A percentile compares a stretch with the other conserved stretches of the same genome.
These are phyloP conservation scores for Crossocerus cetratus DNA, from an alignment of 2,888 invertebrate species.

Conservation along the genomic window DNA sequence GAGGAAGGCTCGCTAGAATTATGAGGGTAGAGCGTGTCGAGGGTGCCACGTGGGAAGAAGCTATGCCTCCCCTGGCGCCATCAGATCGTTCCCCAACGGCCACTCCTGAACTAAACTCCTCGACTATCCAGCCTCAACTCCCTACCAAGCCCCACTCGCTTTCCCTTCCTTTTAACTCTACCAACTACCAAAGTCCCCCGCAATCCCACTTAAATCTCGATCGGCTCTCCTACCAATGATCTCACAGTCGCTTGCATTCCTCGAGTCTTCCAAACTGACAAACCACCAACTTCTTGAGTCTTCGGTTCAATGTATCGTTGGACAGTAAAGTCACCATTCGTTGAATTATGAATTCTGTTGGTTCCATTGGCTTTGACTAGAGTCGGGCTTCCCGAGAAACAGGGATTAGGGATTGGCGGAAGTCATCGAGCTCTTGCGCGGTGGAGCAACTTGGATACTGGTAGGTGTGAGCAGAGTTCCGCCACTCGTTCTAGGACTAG, in stretches of 20 bases:
- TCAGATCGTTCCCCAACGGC: conserved; percentile 75
- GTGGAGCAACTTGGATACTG: conserved; percentile 1
- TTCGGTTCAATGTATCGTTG: not conserved
- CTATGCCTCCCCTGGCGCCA: conserved; percentile 75
- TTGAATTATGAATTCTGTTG: not conserved
- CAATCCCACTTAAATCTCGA: conserved; percentile 19
- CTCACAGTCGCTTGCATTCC: not conserved
- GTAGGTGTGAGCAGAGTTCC: not conserved
- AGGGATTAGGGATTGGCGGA: conserved; percentile 11
- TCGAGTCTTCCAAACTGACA: not conserved
- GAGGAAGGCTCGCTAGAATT: conserved; percentile 64
- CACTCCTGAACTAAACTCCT: conserved; percentile 74
- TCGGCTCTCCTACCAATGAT: not conserved
- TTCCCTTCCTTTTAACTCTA: conserved; percentile 26
- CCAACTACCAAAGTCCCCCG: conserved; percentile 10
- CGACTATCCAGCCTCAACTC: conserved; percentile 56
- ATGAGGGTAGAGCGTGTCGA: conserved; percentile 70
- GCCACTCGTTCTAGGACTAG: conserved; percentile 13
- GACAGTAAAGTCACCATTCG: not conserved
- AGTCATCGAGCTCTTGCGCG: conserved; percentile 16
- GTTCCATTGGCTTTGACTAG: conserved; percentile 11
- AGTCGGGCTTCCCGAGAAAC: conserved; percentile 24
- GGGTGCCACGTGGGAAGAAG: conserved; percentile 73
- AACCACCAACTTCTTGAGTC: not conserved
- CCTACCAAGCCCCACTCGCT: conserved; percentile 38